Evolutionary conservation across 2,113 vertebrate genomes (phyloP).

Genomic region (Ahaetulla prasina): DNA sequence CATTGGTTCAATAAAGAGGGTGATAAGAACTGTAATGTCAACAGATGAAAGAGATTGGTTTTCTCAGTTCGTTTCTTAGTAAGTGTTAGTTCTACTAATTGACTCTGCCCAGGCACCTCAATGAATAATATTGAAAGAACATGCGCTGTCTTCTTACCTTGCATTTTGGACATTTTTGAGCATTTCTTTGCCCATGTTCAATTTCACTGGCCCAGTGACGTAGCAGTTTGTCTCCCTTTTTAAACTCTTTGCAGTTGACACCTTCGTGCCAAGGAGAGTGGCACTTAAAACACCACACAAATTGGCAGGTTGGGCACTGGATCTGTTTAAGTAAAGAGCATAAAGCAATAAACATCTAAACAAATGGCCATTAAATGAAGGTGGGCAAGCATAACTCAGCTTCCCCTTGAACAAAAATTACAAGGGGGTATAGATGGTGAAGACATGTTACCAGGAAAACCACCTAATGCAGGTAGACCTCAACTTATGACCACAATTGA

Average conservation of each 20-base stretch:
- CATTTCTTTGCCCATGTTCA: conserved; percentile 95
- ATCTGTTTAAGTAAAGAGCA: conserved; percentile 71
- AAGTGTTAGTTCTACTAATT: neutral
- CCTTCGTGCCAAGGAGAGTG: conserved; percentile 97
- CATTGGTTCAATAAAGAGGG: neutral
- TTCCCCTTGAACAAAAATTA: neutral
- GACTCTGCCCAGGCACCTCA: neutral
- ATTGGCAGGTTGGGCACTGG: conserved; percentile 91
- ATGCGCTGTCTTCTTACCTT: conserved; percentile 77
- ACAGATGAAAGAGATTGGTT: neutral
- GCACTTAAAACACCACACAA: conserved; percentile 99
- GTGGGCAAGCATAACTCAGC: neutral
- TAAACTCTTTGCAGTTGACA: conserved; percentile 93
- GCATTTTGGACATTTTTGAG: conserved; percentile 97
- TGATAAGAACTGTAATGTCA: neutral
- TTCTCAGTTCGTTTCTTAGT: neutral
- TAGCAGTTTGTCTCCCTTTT: conserved; percentile 93
- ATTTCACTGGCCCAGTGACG: conserved; percentile 94
- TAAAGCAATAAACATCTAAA: conserved; percentile 37
- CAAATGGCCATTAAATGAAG: rapidly evolving
- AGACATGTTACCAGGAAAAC: neutral
- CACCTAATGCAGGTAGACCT: neutral
- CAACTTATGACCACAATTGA: neutral
- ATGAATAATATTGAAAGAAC: rapidly evolving
- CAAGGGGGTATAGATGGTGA: neutral